These are phyloP conservation scores for Lycopodina hypogea DNA, from an alignment of 37 sponge, comb jelly and placozoan genomes.

Conservation along the genomic window DNA sequence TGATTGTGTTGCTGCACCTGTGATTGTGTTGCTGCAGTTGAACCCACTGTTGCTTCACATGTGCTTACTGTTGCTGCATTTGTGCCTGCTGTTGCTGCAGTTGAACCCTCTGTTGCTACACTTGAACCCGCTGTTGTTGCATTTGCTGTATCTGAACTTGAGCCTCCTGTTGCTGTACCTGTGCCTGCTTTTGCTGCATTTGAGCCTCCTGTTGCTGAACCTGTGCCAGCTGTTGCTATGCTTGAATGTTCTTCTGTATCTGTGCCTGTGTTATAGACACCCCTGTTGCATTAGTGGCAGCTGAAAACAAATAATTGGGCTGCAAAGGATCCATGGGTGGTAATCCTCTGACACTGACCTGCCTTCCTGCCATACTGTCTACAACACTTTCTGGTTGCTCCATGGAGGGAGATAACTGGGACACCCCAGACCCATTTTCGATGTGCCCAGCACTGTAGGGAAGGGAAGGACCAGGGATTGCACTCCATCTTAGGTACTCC, in stretches of 20 bases:
- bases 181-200: too few species aligned
- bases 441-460: constrained; percentile 1
- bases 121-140: too few species aligned
- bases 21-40: background rate
- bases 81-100: too few species aligned
- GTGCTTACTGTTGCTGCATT: too few species aligned
- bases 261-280: background rate
- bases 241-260: too few species aligned
- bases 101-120: constrained; percentile 9
- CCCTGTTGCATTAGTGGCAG: background rate
- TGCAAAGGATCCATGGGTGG: too few species aligned
- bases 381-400: background rate
- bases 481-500: constrained; percentile 20
- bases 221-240: too few species aligned
- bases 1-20: too few species aligned
- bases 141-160: too few species aligned
- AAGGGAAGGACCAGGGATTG: constrained; percentile 4
- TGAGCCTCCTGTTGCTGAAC: too few species aligned
- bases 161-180: too few species aligned
- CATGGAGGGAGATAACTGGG: background rate
- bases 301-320: constrained; percentile 4
- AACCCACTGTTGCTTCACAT: background rate
- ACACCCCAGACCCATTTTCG: background rate
- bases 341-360: too few species aligned
- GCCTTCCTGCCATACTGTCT: background rate